Percentiles rank a stretch among this genome's conserved stretches.
Evolutionary conservation across 2,888 invertebrate species (phyloP).

Genomic region (Sesia bembeciformis): DNA sequence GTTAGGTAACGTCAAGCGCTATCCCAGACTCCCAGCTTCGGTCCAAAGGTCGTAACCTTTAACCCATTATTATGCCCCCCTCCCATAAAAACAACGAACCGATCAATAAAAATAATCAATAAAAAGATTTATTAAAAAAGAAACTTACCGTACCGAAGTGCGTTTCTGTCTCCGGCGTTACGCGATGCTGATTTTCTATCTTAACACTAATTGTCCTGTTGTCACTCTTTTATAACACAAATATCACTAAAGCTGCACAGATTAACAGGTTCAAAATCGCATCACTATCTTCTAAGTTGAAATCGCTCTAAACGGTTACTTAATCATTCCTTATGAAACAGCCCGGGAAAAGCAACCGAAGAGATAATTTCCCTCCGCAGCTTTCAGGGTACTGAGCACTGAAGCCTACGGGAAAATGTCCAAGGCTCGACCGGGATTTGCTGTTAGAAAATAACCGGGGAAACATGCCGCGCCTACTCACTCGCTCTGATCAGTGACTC

Average conservation of each 20-base stretch:
- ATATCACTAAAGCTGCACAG: constrained; percentile 14
- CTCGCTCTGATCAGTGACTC: constrained; percentile 37
- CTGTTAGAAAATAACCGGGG: constrained; percentile 32
- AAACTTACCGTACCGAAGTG: constrained; percentile 35
- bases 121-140: constrained; percentile 8
- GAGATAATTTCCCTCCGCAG: constrained; percentile 20
- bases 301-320: constrained; percentile 38
- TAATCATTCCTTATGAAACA: constrained; percentile 52
- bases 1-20: constrained; percentile 47
- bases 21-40: constrained; percentile 24
- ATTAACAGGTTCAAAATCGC: constrained; percentile 9
- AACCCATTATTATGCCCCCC: constrained; percentile 25
- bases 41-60: constrained; percentile 55
- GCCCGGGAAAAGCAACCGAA: constrained; percentile 16
- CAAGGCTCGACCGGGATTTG: constrained; percentile 60
- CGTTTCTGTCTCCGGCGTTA: constrained; percentile 11
- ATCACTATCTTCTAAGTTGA: constrained; percentile 15
- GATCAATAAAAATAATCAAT: constrained; percentile 5
- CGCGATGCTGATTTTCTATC: neutral
- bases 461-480: constrained; percentile 13
- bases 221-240: constrained; percentile 6
- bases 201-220: neutral
- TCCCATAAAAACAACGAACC: constrained; percentile 36
- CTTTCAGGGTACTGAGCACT: constrained; percentile 53
- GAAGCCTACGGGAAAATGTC: constrained; percentile 65